Conservation (phyloP, 2,888 invertebrate species). For the Crepidodera aurea region DNA sequence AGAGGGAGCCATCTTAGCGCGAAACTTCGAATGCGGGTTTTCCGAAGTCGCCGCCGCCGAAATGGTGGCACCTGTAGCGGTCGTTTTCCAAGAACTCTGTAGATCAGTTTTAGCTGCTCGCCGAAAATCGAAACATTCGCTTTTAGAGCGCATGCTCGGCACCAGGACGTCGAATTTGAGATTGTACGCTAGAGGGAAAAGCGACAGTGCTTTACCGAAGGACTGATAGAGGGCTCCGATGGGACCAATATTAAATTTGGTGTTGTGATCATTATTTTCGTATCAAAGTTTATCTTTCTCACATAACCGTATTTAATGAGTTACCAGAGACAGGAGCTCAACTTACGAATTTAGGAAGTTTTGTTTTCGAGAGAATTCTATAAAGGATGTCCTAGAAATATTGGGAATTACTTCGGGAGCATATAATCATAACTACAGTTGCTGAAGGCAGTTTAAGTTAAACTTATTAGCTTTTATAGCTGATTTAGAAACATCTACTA, state of each 20-base stretch:
- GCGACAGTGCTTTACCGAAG: conserved; percentile 87
- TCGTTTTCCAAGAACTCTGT: conserved; percentile 84
- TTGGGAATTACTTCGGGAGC: no score
- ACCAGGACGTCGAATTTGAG: conserved; percentile 72
- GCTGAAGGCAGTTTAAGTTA: no score
- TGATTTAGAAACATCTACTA: no score
- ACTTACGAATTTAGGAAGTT: no score
- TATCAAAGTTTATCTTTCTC: no score
- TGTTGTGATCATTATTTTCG: neutral
- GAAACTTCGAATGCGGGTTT: conserved; percentile 88
- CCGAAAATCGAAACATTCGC: conserved; percentile 84
- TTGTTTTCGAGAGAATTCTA: no score
- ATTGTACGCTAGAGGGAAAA: conserved; percentile 85
- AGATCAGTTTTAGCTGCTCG: conserved; percentile 81
- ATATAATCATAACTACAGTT: no score
- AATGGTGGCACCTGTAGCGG: conserved; percentile 84
- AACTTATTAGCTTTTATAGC: no score
- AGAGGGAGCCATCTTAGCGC: conserved; percentile 87
- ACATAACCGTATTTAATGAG: no score
- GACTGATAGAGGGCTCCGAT: conserved; percentile 64
- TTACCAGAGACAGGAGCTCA: no score
- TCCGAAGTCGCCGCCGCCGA: conserved; percentile 90
- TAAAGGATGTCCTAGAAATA: no score
- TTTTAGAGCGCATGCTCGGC: conserved; percentile 84
- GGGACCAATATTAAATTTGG: neutral